These are phyloP conservation scores for Magallana nippona DNA, from an alignment of 2,888 invertebrate genomes.

Conservation along the genomic window DNA sequence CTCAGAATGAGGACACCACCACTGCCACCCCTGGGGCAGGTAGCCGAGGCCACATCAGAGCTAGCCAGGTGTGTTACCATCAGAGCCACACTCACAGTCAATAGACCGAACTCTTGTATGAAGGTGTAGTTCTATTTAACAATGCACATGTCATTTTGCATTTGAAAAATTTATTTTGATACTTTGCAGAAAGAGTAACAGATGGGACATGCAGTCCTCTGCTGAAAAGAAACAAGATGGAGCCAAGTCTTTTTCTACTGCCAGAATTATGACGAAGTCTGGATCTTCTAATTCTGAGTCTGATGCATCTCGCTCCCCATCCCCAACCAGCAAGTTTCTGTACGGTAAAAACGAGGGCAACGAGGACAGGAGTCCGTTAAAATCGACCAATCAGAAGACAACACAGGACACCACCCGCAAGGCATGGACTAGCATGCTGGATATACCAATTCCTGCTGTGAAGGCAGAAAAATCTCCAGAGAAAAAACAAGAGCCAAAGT, in stretches of 20 bases:
- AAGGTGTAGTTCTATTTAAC: neutral
- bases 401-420: neutral
- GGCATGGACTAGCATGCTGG: slow-evolving; percentile 25
- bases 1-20: slow-evolving; percentile 67
- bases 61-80: slow-evolving; percentile 62
- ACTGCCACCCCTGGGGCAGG: slow-evolving; percentile 66
- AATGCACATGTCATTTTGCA: too few relatives aligned
- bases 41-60: slow-evolving; percentile 67
- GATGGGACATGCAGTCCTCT: slow-evolving; percentile 47
- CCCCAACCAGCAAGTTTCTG: slow-evolving; percentile 48
- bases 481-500: slow-evolving; percentile 21
- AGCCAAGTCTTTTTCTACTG: neutral
- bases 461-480: slow-evolving; percentile 20
- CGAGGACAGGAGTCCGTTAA: neutral
- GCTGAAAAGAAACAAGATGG: neutral
- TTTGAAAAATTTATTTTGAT: too few relatives aligned
- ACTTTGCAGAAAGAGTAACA: slow-evolving; percentile 42
- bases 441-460: slow-evolving; percentile 37
- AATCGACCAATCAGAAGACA: slow-evolving; percentile 14
- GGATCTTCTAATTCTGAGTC: slow-evolving; percentile 43
- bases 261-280: neutral
- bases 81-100: too few relatives aligned
- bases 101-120: neutral
- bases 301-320: slow-evolving; percentile 46
- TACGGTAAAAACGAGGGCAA: slow-evolving; percentile 43